These are phyloP conservation scores for Pissodes strobi DNA, from an alignment of 1,140 invertebrate species.

Conservation along the genomic window DNA sequence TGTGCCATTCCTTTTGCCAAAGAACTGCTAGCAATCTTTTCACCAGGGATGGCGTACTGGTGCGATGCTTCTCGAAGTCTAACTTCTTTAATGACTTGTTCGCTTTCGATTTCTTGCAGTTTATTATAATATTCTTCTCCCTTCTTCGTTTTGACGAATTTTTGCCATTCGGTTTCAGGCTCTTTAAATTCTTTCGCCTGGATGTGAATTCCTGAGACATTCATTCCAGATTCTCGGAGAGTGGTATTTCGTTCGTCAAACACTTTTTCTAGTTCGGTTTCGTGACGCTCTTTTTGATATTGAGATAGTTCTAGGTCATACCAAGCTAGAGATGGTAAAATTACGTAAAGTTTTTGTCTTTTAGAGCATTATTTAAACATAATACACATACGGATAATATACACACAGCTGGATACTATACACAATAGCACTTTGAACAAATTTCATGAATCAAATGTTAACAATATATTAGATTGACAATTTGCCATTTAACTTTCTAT, in stretches of 20 bases:
- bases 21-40: conserved; percentile 75
- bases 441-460: conserved; percentile 1
- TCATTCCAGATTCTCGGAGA: conserved; percentile 62
- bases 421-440: conserved; percentile 27
- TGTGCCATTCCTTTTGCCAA: conserved; percentile 85
- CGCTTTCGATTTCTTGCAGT: conserved; percentile 80
- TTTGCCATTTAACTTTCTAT: too few relatives aligned
- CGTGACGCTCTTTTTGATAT: conserved; percentile 82
- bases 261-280: conserved; percentile 82
- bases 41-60: conserved; percentile 83
- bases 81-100: conserved; percentile 81
- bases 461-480: too few relatives aligned
- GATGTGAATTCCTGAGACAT: conserved; percentile 59
- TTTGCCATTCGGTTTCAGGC: conserved; percentile 82
- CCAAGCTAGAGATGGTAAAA: conserved; percentile 71
- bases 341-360: conserved; percentile 40
- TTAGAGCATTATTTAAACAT: not conserved
- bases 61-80: conserved; percentile 75
- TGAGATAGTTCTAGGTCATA: conserved; percentile 85
- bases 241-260: conserved; percentile 82
- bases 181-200: conserved; percentile 70
- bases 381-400: not conserved
- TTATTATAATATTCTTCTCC: conserved; percentile 83
- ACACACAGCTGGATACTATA: conserved; percentile 10
- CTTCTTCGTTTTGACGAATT: conserved; percentile 79